Percentiles rank a stretch among this genome's conserved stretches.
Evolutionary conservation across 2,797 vertebrate species (phyloP).

Genomic region (Myotis myotis): DNA sequence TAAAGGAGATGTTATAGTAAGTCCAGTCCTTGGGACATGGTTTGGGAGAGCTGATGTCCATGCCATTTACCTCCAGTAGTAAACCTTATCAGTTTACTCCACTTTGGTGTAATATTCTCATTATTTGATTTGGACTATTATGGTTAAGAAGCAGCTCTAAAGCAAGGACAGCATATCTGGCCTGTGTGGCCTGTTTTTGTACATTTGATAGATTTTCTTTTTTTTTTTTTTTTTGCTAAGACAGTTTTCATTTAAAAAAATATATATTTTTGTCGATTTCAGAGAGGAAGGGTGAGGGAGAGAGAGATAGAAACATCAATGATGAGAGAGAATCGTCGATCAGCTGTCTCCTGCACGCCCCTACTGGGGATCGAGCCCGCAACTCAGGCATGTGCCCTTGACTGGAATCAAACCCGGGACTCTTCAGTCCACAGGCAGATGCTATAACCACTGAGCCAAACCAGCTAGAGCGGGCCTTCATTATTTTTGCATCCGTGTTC

Average conservation of each 20-base stretch:
- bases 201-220: neutral
- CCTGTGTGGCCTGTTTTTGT: neutral
- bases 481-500: slow-evolving; percentile 34
- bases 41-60: neutral
- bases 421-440: too few relatives aligned
- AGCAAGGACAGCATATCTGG: neutral
- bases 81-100: neutral
- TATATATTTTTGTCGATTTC: too few relatives aligned
- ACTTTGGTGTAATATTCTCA: neutral
- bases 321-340: too few relatives aligned
- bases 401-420: too few relatives aligned
- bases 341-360: too few relatives aligned
- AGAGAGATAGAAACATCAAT: too few relatives aligned
- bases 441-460: too few relatives aligned
- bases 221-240: neutral
- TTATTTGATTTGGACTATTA: slow-evolving; percentile 11
- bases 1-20: slow-evolving; percentile 15
- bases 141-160: neutral
- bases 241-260: too few relatives aligned
- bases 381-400: too few relatives aligned
- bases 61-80: neutral
- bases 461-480: neutral
- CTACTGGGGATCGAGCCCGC: too few relatives aligned
- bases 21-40: neutral
- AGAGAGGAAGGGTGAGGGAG: too few relatives aligned